Base-by-base conservation (phyloP, 1,140 invertebrate genomes). In the Magallana gigas region DNA sequence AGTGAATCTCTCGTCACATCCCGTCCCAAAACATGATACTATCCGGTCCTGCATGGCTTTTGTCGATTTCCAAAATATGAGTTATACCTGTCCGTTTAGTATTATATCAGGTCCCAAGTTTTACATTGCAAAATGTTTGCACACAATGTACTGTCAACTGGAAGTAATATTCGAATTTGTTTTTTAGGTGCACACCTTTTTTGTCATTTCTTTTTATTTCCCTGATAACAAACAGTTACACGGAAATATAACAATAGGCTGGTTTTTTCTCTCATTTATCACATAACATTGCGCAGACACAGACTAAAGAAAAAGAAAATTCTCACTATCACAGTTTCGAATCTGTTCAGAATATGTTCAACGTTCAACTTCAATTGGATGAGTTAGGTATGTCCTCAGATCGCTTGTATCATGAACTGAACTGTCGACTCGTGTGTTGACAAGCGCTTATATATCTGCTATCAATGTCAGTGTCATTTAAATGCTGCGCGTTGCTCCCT, bases 21-120 rank as follows among this genome's bases (percentile, higher is more conserved):
- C 57, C 14, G 48, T 83, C 36, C 81, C 81, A 83, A 83, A 83
- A 83, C 81, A 83, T 29, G 81, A 57, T 56, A 83, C 57, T 18
- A 83, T 57, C 16, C 36, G 56, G 81, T 83, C 81, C 81, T 83
- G 81, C 81, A 83, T 83, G 7, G 1, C 14, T 12, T 48, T 48
- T 5, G 2, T 48, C 36, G 36, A 48, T 48, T 48, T 48, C 3
- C 36, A 48, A 48, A 36, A 48, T 48, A 5, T 48, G 36, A 48
- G 36, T 48, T 48, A 48, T 4, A 48, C 36, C 68, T 29, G 14
- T 76, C 7, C 36, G 23, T 76, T 11, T 23, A 23, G 14, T 29
- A 12, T 12, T 11, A 4, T 8, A 29, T 76, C 1, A 76, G 36
- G 23, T 29, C 68, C 68, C 12, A 11, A 76, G 23, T 76, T 8